Evolutionary conservation across 2,113 vertebrate genomes (phyloP), one percentile per base, ranked within the genome.

Genomic region (Leucopternis melanops): DNA sequence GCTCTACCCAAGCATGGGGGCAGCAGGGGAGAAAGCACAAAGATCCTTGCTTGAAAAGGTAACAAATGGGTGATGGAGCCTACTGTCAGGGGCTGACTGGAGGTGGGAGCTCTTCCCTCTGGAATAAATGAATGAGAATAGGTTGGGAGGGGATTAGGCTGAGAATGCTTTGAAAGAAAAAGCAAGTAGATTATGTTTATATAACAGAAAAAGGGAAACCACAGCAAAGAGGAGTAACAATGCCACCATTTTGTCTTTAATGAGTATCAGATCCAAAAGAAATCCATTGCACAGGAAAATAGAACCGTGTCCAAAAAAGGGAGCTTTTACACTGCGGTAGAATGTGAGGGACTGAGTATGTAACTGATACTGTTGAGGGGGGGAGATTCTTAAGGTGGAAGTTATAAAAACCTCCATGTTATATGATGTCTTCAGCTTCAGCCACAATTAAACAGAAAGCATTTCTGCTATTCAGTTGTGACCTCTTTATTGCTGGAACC

Each of bases 41-140:
- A 97, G 96, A 96, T 96, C 89, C 79, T 96, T 96, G 93, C 95
- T 90, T 96, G 85, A 96, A 97, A 96, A 97, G 95, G 94, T 96
- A 96, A 96, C 93, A 93, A 96, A 96, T 96, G 94, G 94, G 93
- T 97, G 96, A 96, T 96, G 96, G 90, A 97, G 78, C 93, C 95
- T 95, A 93, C 95, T 93, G 92, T 97, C 96, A 94, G 88, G 88
- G 95, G 92, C 93, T 95, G 92, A 93, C 96, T 97, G 95, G 95
- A 97, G 95, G 96, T 97, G 96, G 96, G 90, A 97, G 93, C 94
- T 94, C 83, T 96, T 90, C 84, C 87, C 94, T 96, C 90, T 95
- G 92, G 95, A 96, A 97, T 97, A 96, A 97, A 96, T 96, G 94
- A 96, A 97, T 96, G 96, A 96, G 95, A 95, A 96, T 96, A 92